Base-by-base conservation (phyloP, 1,140 invertebrate species). In the Panulirus ornatus region DNA sequence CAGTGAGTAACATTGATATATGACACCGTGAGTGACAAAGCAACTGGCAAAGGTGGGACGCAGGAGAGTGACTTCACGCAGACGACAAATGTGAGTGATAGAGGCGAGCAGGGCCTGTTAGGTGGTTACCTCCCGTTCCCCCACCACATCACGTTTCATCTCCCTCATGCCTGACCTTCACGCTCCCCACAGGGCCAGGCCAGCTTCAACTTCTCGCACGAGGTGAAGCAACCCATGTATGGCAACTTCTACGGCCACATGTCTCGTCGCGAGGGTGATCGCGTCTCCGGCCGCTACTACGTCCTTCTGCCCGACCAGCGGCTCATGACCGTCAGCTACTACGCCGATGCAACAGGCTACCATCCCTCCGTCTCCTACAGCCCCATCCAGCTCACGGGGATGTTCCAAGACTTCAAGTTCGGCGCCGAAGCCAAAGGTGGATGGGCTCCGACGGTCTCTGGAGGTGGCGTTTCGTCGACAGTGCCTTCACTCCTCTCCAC, bases 251-350 rank as follows among this genome's bases (percentile, higher is more conserved):
- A 51, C 42, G 76, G 76, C 11, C 76, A 79, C 44, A 27, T 19
- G 9, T 79, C 76, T 0, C 76, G 16, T 5, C 27, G 76, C 1
- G 47, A n/a, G 0, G 76, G 38, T 27, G 76, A 44, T 42, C 76
- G 76, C 8, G 34, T 51, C 14, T 42, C 47, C 27, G 76, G 76
- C 51, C 42, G 44, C n/a, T 79, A 79, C 76, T 79, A 79, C 76
- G 27, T 79, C 9, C 47, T 79, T 44, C 76, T 79, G 22, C 76
- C 76, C 8, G 76, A 79, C 42, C 38, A 27, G 3, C 76, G 76
- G 3, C 76, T 79, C 27, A 79, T 79, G 76, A 79, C 76, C 0
- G 76, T 79, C 16, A 51, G n/a, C 42, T 79, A 79, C 76, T 79
- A 79, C n/a, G 76, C 76, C 6, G 76, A 79, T 44, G 30, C 9